phyloP scores from a whole-genome alignment of 2,888 invertebrate genomes.

The Volucella zonaria region DNA sequence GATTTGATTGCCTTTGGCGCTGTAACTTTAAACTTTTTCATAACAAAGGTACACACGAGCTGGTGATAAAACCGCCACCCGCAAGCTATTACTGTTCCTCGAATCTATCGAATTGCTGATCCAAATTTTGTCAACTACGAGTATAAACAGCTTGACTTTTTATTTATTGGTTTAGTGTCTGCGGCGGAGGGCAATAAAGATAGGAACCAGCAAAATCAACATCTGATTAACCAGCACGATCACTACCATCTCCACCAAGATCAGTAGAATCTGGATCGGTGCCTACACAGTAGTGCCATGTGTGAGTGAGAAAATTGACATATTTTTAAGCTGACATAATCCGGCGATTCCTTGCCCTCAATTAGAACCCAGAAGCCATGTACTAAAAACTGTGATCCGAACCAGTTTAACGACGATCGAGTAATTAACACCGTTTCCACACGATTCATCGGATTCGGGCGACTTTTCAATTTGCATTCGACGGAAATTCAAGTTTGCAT shows the following conservation, averaged over 20 bases:
- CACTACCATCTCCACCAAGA: no score
- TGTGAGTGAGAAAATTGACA: not conserved
- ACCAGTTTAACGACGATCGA: conserved; percentile 10
- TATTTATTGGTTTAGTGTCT: not conserved
- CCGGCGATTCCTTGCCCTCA: conserved; percentile 15
- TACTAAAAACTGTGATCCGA: conserved; percentile 5
- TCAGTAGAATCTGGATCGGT: no score
- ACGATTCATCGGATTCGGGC: conserved; percentile 14
- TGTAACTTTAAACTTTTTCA: conserved; percentile 13
- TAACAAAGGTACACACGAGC: conserved; percentile 30
- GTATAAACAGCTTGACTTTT: not conserved
- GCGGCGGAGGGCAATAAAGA: not conserved
- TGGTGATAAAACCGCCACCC: conserved; percentile 50
- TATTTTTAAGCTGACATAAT: conserved; percentile 12
- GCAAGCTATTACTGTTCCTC: conserved; percentile 43
- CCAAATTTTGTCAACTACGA: conserved; percentile 5
- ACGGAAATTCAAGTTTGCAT: conserved; percentile 28
- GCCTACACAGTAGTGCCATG: not conserved
- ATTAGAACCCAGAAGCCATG: conserved; percentile 22
- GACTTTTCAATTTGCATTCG: conserved; percentile 34
- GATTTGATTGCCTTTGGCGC: conserved; percentile 14
- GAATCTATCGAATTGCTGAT: conserved; percentile 21
- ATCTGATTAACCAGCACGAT: not conserved
- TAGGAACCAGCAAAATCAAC: conserved; percentile 16
- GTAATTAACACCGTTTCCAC: conserved; percentile 48